These are phyloP conservation scores for Salmo trutta DNA, from an alignment of 2,797 vertebrate genomes.

Conservation along the genomic window DNA sequence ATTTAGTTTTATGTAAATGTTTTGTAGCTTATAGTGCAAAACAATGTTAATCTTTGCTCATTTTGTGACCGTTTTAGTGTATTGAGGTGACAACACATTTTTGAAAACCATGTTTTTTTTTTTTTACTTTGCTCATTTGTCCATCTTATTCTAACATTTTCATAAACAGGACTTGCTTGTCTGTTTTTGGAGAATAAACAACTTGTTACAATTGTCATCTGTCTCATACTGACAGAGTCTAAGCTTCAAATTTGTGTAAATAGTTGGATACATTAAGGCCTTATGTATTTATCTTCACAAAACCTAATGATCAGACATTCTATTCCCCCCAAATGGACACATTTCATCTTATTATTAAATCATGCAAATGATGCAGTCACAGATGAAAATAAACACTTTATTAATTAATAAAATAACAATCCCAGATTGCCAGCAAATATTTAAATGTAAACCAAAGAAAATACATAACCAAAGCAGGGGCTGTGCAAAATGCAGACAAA, in stretches of 20 bases:
- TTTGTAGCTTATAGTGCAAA: slow-evolving; percentile 8
- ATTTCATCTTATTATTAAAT: neutral
- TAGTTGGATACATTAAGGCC: neutral
- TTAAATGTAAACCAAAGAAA: slow-evolving; percentile 68
- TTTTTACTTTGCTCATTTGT: slow-evolving; percentile 43
- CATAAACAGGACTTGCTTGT: slow-evolving; percentile 60
- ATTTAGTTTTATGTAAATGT: slow-evolving; percentile 6
- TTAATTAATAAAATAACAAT: slow-evolving; percentile 83
- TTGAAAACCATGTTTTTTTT: slow-evolving; percentile 14
- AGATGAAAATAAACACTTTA: slow-evolving; percentile 82
- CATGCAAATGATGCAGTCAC: slow-evolving; percentile 61
- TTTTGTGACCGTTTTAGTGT: slow-evolving; percentile 19
- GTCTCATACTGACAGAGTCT: neutral
- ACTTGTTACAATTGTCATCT: slow-evolving; percentile 56
- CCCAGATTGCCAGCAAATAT: slow-evolving; percentile 85
- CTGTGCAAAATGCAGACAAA: slow-evolving; percentile 62
- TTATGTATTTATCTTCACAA: neutral
- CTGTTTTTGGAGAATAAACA: slow-evolving; percentile 70
- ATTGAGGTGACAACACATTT: neutral
- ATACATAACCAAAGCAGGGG: slow-evolving; percentile 73
- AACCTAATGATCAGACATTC: neutral
- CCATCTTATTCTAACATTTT: slow-evolving; percentile 50
- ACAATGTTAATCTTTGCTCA: slow-evolving; percentile 17
- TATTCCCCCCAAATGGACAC: neutral
- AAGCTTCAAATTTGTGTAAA: neutral